Percentiles rank a stretch among this genome's conserved stretches.
Conservation (phyloP, 2,797 vertebrate genomes). For the Gallirallus australis region DNA sequence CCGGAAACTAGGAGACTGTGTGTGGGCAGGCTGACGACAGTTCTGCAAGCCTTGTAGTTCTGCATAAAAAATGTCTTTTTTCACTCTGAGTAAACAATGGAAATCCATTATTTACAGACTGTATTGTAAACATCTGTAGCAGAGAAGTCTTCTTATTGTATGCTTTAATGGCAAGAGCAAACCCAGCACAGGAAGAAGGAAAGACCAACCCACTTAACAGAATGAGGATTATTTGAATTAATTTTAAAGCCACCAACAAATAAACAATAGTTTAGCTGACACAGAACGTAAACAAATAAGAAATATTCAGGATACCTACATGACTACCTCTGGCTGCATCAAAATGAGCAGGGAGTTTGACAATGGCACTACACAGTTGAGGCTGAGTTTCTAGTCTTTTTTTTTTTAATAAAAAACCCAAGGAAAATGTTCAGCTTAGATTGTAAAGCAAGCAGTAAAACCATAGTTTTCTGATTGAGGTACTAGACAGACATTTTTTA, state of each 20-base stretch:
- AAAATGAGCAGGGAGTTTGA: not conserved
- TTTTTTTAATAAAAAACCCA: not conserved
- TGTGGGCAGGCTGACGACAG: constrained; percentile 14
- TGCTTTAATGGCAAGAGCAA: constrained; percentile 40
- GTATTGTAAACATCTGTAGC: constrained; percentile 60
- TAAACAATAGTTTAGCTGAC: not conserved
- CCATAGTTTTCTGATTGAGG: not conserved
- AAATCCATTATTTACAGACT: constrained; percentile 56
- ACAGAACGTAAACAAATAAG: not conserved
- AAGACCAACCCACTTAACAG: constrained; percentile 43
- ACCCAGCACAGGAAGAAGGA: constrained; percentile 53
- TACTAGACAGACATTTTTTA: not conserved
- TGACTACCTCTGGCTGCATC: not conserved
- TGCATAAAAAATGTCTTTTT: not conserved
- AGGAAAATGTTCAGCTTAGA: not conserved
- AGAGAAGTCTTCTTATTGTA: constrained; percentile 45
- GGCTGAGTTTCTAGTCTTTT: not conserved
- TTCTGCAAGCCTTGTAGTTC: constrained; percentile 1
- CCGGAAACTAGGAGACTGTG: not conserved
- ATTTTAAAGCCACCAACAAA: constrained; percentile 43
- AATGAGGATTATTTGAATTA: not conserved
- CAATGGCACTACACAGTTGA: not conserved
- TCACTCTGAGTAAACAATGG: constrained; percentile 59
- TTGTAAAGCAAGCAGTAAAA: not conserved
- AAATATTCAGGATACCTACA: constrained; percentile 5